Base-by-base conservation (phyloP, 2,888 invertebrate genomes). In the Lasioglossum pauxillum region DNA sequence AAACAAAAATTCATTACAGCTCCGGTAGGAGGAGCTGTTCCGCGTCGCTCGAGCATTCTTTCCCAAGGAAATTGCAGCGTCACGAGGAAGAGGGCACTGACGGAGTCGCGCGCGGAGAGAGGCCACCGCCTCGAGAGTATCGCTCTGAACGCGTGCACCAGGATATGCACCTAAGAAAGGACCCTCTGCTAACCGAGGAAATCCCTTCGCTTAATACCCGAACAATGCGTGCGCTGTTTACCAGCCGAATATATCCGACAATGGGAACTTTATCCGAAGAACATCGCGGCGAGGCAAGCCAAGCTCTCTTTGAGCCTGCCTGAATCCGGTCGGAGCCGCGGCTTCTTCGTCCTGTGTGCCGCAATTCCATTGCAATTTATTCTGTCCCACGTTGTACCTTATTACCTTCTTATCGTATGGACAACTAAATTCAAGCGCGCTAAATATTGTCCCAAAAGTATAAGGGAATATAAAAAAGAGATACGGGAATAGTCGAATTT, bases 191-290 rank as follows among this genome's bases (percentile, higher is more conserved):
- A 73, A 79, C 49, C 71, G n/a, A 75, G 81, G 82, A 89, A 84
- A 86, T 88, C 85, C 72, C 72, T 80, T 44, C 82, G 75, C 75
- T 82, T 91, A 89, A 90, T 91, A 87, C 85, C 80, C 74, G 88
- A 88, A 90, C 91, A 89, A 90, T 90, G 88, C 84, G 90, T 86
- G 75, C 86, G 41, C 78, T 90, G 87, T 89, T 90, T 90, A 89
- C 87, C 87, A 77, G 75, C 72, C 82, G 85, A 89, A 87, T 87
- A 89, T 82, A 88, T 91, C 83, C 77, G 67, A 88, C 88, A 84
- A 89, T 88, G 78, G 86, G 78, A 76, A 84, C 82, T 83, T 77
- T 79, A 81, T 69, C 76, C 82, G 31, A 16, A 46, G 14, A 27
- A 49, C 46, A 16, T 44, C 46, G 53, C 38, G 71, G 64, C 5